Percentiles rank a stretch among this genome's conserved stretches.
phyloP scores from a whole-genome alignment of 1,140 invertebrate species.

The Neomicropteryx cornuta region DNA sequence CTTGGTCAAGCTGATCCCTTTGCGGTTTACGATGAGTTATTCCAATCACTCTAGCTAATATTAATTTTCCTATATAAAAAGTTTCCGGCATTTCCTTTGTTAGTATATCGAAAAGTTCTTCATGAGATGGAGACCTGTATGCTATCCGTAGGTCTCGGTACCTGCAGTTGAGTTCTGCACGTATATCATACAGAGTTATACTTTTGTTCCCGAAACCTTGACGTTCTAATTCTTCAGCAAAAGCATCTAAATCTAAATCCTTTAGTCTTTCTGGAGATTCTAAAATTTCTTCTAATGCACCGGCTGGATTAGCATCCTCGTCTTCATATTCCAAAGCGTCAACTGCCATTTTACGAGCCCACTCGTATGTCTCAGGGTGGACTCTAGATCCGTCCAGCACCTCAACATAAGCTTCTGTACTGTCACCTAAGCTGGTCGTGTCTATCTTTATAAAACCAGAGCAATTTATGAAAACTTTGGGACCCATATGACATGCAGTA shows the following conservation, averaged over 20 bases:
- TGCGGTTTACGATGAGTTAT: conserved; percentile 83
- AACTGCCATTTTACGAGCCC: conserved; percentile 99
- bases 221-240: conserved; percentile 92
- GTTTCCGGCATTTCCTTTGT: conserved; percentile 95
- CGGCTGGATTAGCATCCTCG: conserved; percentile 90
- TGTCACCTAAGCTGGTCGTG: conserved; percentile 86
- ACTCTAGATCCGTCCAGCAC: conserved; percentile 95
- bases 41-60: conserved; percentile 61
- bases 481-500: conserved; percentile 91
- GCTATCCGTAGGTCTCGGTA: conserved; percentile 88
- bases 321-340: conserved; percentile 98
- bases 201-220: conserved; percentile 96
- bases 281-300: conserved; percentile 93
- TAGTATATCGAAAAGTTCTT: conserved; percentile 89
- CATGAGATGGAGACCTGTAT: conserved; percentile 67
- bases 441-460: conserved; percentile 99
- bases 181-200: conserved; percentile 95
- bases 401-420: conserved; percentile 90
- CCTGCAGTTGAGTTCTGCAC: conserved; percentile 87
- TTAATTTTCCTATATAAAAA: conserved; percentile 86
- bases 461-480: conserved; percentile 98
- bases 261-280: conserved; percentile 91
- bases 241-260: conserved; percentile 96
- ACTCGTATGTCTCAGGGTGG: conserved; percentile 98
- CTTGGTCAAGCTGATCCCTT: conserved; percentile 87